These are phyloP conservation scores for Nesospiza acunhae DNA, from an alignment of 2,113 vertebrate species.

Conservation along the genomic window DNA sequence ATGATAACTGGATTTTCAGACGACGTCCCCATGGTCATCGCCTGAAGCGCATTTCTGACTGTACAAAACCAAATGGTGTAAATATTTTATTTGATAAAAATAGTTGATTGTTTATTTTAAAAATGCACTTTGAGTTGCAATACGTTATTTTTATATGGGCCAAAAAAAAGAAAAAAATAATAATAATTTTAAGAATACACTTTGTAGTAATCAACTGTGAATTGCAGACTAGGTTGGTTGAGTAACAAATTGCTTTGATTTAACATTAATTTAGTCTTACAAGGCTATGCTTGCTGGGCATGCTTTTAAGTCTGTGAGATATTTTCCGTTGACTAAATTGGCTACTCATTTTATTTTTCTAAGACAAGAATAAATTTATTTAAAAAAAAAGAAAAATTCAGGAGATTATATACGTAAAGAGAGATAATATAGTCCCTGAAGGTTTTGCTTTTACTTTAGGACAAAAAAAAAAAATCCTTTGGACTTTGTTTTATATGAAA, in stretches of 20 bases:
- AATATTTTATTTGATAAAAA: conserved; percentile 85
- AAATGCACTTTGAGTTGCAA: conserved; percentile 88
- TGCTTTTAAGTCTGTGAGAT: conserved; percentile 79
- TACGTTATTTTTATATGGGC: conserved; percentile 87
- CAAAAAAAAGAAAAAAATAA: conserved; percentile 60
- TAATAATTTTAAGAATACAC: conserved; percentile 65
- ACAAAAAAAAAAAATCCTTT: conserved; percentile 32
- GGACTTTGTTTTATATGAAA: conserved; percentile 68
- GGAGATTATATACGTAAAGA: conserved; percentile 70
- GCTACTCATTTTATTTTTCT: conserved; percentile 76
- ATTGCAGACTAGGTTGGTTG: conserved; percentile 73
- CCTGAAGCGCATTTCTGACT: conserved; percentile 78
- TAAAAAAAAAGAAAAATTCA: conserved; percentile 47
- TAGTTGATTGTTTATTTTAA: conserved; percentile 83
- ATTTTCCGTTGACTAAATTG: conserved; percentile 67
- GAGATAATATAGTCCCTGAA: conserved; percentile 66
- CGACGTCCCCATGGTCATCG: conserved; percentile 98
- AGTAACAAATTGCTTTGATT: conserved; percentile 70
- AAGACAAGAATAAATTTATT: conserved; percentile 75
- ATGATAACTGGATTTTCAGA: conserved; percentile 99
- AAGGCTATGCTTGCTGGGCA: conserved; percentile 78
- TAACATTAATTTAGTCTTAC: conserved; percentile 71
- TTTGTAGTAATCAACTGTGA: conserved; percentile 80
- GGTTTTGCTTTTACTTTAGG: conserved; percentile 62
- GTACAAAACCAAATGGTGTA: conserved; percentile 80